Percentiles rank a stretch among this genome's conserved stretches.
Evolutionary conservation across 2,888 invertebrate genomes (phyloP).

Genomic region (Eupithecia abbreviata): DNA sequence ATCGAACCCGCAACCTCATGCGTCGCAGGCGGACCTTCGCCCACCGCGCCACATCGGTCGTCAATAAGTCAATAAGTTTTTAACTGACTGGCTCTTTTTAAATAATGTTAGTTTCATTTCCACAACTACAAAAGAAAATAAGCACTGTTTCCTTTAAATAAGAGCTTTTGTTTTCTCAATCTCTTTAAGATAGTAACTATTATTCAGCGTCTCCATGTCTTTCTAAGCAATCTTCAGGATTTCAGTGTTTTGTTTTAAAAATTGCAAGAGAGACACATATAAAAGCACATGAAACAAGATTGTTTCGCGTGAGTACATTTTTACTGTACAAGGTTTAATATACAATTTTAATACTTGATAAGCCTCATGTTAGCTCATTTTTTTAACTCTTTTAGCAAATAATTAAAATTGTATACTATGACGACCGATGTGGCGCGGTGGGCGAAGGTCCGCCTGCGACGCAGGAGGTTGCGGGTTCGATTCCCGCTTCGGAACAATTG

Average conservation of each 20-base stretch:
- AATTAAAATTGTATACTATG: too few relatives aligned
- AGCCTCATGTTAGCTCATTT: neutral
- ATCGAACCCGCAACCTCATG: too few relatives aligned
- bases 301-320: conserved; percentile 29
- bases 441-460: too few relatives aligned
- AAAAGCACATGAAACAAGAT: conserved; percentile 33
- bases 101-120: neutral
- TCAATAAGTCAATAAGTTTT: too few relatives aligned
- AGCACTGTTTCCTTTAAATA: neutral
- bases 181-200: neutral
- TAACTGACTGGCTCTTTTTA: neutral
- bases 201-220: conserved; percentile 17
- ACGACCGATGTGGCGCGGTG: too few relatives aligned
- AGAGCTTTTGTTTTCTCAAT: neutral
- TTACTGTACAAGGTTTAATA: conserved; percentile 16
- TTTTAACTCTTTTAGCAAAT: neutral
- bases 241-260: conserved; percentile 29
- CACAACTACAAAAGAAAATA: neutral
- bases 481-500: too few relatives aligned
- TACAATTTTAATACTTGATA: neutral
- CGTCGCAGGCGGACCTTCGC: too few relatives aligned
- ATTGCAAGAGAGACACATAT: conserved; percentile 29
- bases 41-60: too few relatives aligned
- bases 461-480: too few relatives aligned
- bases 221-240: conserved; percentile 22